Evolutionary conservation across 2,797 vertebrate species (phyloP).

Genomic region (Picus viridis): DNA sequence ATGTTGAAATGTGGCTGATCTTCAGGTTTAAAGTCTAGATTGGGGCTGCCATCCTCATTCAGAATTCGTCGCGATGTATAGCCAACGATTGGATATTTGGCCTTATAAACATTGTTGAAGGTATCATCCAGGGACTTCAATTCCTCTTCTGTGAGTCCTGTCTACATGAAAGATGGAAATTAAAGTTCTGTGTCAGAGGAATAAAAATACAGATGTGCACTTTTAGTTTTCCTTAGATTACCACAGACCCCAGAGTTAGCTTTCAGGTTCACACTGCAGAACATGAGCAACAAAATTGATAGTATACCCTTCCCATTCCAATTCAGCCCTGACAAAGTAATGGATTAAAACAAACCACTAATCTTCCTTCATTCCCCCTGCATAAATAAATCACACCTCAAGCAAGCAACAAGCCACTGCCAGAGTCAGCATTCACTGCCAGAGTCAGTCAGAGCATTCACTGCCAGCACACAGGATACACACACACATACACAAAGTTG

Average conservation of each 20-base stretch:
- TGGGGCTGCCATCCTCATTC: constrained; percentile 90
- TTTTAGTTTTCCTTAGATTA: background rate
- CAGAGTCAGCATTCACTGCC: background rate
- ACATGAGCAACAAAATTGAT: background rate
- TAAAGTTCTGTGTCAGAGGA: background rate
- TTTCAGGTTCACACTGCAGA: background rate
- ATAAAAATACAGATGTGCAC: background rate
- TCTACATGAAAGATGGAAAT: constrained; percentile 73
- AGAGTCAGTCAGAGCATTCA: background rate
- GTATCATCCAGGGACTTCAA: constrained; percentile 86
- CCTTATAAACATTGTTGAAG: constrained; percentile 92
- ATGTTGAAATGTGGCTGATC: constrained; percentile 90
- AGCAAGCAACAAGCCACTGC: background rate
- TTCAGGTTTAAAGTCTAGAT: constrained; percentile 90
- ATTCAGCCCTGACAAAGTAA: background rate
- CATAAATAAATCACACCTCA: background rate
- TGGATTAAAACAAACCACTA: background rate
- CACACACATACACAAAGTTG: background rate
- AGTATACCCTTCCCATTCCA: background rate
- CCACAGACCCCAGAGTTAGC: background rate
- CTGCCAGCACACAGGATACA: no score
- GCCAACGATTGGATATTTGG: constrained; percentile 94
- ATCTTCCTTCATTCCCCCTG: background rate
- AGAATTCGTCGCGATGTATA: constrained; percentile 91
- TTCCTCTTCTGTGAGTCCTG: constrained; percentile 87